Percentiles rank a stretch among this genome's conserved stretches.
Evolutionary conservation across 2,113 vertebrate genomes (phyloP).

Genomic region (Tragelaphus imberbis): DNA sequence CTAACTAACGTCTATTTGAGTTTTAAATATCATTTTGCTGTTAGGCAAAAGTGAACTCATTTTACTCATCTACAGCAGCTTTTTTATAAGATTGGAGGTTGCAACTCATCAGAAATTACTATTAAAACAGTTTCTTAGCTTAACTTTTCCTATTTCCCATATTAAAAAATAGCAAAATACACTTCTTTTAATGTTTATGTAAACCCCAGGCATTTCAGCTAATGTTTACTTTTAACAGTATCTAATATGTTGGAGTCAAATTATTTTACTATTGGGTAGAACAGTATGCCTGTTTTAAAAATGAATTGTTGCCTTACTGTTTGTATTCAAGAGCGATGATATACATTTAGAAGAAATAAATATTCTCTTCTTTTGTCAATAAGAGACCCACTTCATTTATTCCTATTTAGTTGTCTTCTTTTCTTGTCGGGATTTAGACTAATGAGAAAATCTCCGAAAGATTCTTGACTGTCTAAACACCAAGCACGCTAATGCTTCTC

Average conservation of each 20-base stretch:
- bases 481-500: conserved; percentile 79
- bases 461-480: conserved; percentile 78
- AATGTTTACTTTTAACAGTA: conserved; percentile 31
- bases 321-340: conserved; percentile 37
- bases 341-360: conserved; percentile 66
- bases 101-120: background rate
- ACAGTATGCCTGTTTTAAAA: background rate
- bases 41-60: background rate
- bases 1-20: background rate
- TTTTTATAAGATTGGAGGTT: background rate
- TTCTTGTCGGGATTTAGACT: conserved; percentile 76
- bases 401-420: conserved; percentile 72
- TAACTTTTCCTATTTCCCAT: background rate
- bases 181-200: background rate
- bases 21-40: background rate
- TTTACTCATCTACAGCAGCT: background rate
- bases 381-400: conserved; percentile 71
- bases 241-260: conserved; percentile 2
- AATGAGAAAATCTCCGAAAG: conserved; percentile 80
- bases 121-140: background rate
- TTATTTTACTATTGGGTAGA: conserved; percentile 48
- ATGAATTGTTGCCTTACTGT: conserved; percentile 52
- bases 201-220: conserved; percentile 21
- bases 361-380: conserved; percentile 66
- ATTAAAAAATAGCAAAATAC: background rate